Evolutionary conservation across 2,113 vertebrate genomes (phyloP), one percentile per base, ranked within the genome.

Genomic region (Urocynchramus pylzowi): DNA sequence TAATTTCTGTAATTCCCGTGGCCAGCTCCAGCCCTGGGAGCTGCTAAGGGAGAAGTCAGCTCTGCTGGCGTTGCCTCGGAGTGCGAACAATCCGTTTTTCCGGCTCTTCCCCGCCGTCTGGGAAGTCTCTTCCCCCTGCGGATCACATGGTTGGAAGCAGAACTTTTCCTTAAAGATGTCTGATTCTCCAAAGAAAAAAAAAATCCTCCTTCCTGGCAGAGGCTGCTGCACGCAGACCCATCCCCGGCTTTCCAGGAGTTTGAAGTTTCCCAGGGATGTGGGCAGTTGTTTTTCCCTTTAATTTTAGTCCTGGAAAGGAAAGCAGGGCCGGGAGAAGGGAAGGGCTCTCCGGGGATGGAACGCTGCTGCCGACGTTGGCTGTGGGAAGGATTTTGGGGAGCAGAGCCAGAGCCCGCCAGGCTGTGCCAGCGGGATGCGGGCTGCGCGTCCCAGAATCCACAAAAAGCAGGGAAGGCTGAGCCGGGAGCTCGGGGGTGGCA

Each of bases 1-100:
- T 0, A 26, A 11, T 2, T 7, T 1, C 47, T 7, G 0, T 2
- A 0, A 33, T 54, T 42, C 16, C 69, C 74, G 0, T 3, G 4
- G 0, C 2, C 9, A 1, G 9, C 69, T 47, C 30, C 64, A 7
- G 1, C 16, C 6, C 20, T 4, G 6, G 27, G 11, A 26, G 41
- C 15, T 16, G 11, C 10, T 1, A 3, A 18, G 30, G 77, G 30
- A 24, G 19, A 74, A 13, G 26, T 21, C 6, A 0, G 30, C 30
- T 71, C 65, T 20, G 15, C 8, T 5, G 78, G 61, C 14, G 90
- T 33, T 39, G 3, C 49, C 49, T 45, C 2, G 4, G 6, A 45
- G 83, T 7, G 16, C 7, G 52, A 24, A 52, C 12, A n/a, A 80
- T 75, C 39, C 2, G 4, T 11, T 47, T 75, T 44, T 11, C 77